These are phyloP conservation scores for Cabera pusaria DNA, from an alignment of 2,888 invertebrate species.

Conservation along the genomic window DNA sequence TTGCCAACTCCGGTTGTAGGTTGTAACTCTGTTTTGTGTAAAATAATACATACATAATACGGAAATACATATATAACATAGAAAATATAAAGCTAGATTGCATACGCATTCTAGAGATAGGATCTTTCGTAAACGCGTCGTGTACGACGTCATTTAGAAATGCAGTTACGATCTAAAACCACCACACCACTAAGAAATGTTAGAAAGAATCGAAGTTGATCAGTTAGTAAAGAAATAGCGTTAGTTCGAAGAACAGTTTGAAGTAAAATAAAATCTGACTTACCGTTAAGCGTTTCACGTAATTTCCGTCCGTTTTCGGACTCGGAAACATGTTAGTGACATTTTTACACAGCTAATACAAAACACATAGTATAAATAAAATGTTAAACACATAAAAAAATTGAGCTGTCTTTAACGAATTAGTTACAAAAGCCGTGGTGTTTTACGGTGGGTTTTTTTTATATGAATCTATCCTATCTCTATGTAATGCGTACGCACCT, in stretches of 20 bases:
- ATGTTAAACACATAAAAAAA: slow-evolving; percentile 49
- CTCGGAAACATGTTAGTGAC: slow-evolving; percentile 61
- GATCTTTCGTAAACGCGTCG: slow-evolving; percentile 54
- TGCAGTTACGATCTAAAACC: slow-evolving; percentile 54
- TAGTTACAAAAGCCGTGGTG: slow-evolving; percentile 75
- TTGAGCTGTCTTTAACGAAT: slow-evolving; percentile 76
- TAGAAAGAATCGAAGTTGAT: slow-evolving; percentile 33
- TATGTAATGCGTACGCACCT: slow-evolving; percentile 67
- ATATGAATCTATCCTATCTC: slow-evolving; percentile 29
- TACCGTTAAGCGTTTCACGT: slow-evolving; percentile 50
- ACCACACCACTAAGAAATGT: slow-evolving; percentile 77
- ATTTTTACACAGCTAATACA: slow-evolving; percentile 41
- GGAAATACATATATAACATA: slow-evolving; percentile 39
- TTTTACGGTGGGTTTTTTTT: slow-evolving; percentile 63
- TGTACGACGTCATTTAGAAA: slow-evolving; percentile 45
- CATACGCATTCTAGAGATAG: slow-evolving; percentile 78
- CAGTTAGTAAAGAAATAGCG: slow-evolving; percentile 66
- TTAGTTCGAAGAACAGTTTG: slow-evolving; percentile 43
- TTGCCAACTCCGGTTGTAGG: slow-evolving; percentile 70
- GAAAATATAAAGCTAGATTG: slow-evolving; percentile 42
- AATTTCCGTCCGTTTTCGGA: slow-evolving; percentile 33
- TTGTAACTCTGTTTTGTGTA: slow-evolving; percentile 74
- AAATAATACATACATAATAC: slow-evolving; percentile 45
- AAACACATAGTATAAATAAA: slow-evolving; percentile 13
- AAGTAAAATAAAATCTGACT: slow-evolving; percentile 55